phyloP scores from a whole-genome alignment of 2,797 vertebrate species.

The Orestias chungarensis region DNA sequence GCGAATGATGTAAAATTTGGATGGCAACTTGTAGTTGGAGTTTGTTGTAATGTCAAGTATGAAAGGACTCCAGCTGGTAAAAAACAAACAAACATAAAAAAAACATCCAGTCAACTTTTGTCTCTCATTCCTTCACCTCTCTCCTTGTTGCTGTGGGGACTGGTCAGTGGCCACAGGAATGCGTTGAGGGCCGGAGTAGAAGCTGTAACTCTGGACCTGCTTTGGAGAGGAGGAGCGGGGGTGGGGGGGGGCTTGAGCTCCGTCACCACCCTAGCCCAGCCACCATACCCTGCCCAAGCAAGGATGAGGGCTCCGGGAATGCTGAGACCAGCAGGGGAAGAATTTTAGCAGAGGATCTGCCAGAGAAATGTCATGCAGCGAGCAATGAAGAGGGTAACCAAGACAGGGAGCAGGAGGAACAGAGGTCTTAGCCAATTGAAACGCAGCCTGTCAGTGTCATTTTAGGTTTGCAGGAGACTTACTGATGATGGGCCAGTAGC shows the following conservation, averaged over 20 bases:
- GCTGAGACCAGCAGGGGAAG: slow-evolving; percentile 74
- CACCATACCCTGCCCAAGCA: slow-evolving; percentile 61
- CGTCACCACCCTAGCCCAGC: slow-evolving; percentile 59
- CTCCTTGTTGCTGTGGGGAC: slow-evolving; percentile 80
- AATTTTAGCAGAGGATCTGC: slow-evolving; percentile 79
- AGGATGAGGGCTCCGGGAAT: slow-evolving; percentile 81
- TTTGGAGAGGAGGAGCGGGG: slow-evolving; percentile 53
- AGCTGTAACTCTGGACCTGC: slow-evolving; percentile 65
- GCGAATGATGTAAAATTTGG: not conserved
- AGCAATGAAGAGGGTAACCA: slow-evolving; percentile 76
- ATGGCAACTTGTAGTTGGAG: not conserved
- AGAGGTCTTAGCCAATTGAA: slow-evolving; percentile 68
- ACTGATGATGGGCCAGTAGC: slow-evolving; percentile 76
- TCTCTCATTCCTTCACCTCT: slow-evolving; percentile 67
- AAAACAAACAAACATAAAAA: slow-evolving; percentile 38
- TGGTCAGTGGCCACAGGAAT: slow-evolving; percentile 74
- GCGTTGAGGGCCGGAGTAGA: slow-evolving; percentile 66
- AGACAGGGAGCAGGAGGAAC: slow-evolving; percentile 50
- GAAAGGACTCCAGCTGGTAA: slow-evolving; percentile 19
- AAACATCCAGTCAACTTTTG: slow-evolving; percentile 35
- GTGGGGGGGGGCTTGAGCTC: slow-evolving; percentile 52
- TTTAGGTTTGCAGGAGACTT: slow-evolving; percentile 63
- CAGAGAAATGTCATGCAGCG: slow-evolving; percentile 83
- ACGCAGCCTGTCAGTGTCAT: slow-evolving; percentile 72
- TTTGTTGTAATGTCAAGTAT: not conserved